A percentile compares a stretch with the other conserved stretches of the same genome.
phyloP scores from a whole-genome alignment of 2,113 vertebrate genomes.

The Atherinomorus stipes region DNA sequence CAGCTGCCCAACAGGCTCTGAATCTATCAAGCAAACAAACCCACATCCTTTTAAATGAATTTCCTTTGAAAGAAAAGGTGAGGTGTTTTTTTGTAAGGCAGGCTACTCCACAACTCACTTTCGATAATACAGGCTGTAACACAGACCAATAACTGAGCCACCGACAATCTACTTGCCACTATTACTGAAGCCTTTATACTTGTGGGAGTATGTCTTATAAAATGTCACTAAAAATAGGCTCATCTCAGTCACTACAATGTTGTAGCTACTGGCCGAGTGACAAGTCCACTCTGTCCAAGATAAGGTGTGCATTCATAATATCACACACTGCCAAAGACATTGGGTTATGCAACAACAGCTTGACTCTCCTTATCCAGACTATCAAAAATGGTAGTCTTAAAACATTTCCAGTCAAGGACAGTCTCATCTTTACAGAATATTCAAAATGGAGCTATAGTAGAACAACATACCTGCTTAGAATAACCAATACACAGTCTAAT shows the following conservation, averaged over 20 bases:
- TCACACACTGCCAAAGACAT: neutral
- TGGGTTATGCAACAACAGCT: neutral
- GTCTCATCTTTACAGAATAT: neutral
- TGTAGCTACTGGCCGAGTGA: conserved; percentile 3
- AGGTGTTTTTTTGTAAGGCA: neutral
- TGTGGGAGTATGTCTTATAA: too few relatives aligned
- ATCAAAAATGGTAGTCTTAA: neutral
- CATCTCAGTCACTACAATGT: too few relatives aligned
- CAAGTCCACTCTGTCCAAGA: neutral
- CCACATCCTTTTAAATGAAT: conserved; percentile 58
- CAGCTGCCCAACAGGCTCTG: neutral
- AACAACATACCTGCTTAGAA: neutral
- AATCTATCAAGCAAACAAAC: conserved; percentile 26
- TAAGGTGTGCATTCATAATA: neutral
- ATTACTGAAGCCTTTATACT: neutral
- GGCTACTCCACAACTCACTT: conserved; percentile 2
- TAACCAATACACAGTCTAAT: too few relatives aligned
- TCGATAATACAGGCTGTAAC: neutral
- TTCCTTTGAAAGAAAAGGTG: conserved; percentile 24
- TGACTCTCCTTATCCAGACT: neutral
- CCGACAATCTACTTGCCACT: too few relatives aligned
- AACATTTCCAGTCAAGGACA: too few relatives aligned
- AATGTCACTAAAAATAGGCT: neutral
- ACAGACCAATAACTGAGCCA: neutral
- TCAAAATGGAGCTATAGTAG: neutral